Evolutionary conservation across 2,888 invertebrate genomes (phyloP).

Genomic region (Diogma glabrata): DNA sequence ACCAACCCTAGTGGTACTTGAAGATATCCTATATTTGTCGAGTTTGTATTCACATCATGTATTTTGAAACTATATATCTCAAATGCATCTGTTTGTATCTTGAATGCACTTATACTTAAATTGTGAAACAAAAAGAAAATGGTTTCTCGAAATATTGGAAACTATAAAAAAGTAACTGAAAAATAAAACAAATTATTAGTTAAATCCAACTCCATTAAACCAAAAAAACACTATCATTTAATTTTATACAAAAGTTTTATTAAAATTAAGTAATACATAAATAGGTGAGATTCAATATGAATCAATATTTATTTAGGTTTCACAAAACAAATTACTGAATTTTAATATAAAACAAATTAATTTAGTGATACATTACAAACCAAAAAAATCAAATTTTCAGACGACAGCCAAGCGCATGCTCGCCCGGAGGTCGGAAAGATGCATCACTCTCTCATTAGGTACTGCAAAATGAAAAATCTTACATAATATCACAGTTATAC

Average conservation of each 20-base stretch:
- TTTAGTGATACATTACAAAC: constrained; percentile 9
- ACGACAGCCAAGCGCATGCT: constrained; percentile 15
- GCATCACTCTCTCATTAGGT: constrained; percentile 22
- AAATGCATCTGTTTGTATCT: no score
- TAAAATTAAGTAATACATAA: constrained; percentile 2
- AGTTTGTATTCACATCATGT: no score
- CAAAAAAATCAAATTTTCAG: constrained; percentile 6
- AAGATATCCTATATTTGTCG: no score
- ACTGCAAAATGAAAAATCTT: constrained; percentile 38
- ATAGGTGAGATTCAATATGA: constrained; percentile 10
- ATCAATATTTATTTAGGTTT: background rate
- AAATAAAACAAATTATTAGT: constrained; percentile 7
- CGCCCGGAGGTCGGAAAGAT: constrained; percentile 17
- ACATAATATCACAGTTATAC: constrained; percentile 27
- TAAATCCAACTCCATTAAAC: no score
- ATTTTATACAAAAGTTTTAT: constrained; percentile 2
- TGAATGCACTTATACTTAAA: no score
- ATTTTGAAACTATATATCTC: no score
- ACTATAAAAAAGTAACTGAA: constrained; percentile 8
- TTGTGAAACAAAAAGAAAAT: constrained; percentile 5
- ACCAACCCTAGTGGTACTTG: no score
- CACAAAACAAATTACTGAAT: no score
- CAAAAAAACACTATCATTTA: constrained; percentile 4
- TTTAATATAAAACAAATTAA: constrained; percentile 2
- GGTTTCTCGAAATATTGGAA: no score